These are phyloP conservation scores for Sebastes hopkinsi DNA, from an alignment of 2,797 vertebrate genomes.

Conservation along the genomic window DNA sequence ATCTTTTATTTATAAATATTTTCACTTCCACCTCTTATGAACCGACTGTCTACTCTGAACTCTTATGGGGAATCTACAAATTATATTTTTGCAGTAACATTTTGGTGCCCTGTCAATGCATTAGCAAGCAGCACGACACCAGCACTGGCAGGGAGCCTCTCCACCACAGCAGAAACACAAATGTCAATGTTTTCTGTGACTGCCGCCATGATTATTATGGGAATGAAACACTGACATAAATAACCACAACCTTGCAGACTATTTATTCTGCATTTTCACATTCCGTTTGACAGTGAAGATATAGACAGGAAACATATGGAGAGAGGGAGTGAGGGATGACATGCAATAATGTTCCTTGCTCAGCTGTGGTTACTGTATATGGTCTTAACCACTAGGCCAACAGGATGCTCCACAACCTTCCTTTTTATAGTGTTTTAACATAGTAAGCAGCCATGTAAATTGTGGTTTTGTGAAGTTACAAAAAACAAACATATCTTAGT, in stretches of 20 bases:
- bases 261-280: background rate
- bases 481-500: background rate
- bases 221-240: constrained; percentile 20
- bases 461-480: background rate
- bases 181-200: constrained; percentile 36
- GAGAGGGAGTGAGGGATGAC: background rate
- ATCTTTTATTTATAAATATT: background rate
- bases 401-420: background rate
- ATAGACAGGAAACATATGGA: background rate
- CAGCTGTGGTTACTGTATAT: background rate
- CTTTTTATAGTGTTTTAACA: background rate
- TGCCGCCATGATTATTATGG: constrained; percentile 7
- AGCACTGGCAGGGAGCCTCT: constrained; percentile 13
- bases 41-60: background rate
- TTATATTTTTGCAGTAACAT: constrained; percentile 12
- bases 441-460: background rate
- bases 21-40: background rate
- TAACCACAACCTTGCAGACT: background rate
- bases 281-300: background rate
- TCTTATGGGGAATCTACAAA: background rate
- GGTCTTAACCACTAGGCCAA: background rate
- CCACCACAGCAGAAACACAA: constrained; percentile 15
- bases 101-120: constrained; percentile 8
- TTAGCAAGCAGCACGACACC: constrained; percentile 27
- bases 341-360: background rate